Conservation (phyloP, 2,888 invertebrate species). For the Dorcus parallelipipedus region DNA sequence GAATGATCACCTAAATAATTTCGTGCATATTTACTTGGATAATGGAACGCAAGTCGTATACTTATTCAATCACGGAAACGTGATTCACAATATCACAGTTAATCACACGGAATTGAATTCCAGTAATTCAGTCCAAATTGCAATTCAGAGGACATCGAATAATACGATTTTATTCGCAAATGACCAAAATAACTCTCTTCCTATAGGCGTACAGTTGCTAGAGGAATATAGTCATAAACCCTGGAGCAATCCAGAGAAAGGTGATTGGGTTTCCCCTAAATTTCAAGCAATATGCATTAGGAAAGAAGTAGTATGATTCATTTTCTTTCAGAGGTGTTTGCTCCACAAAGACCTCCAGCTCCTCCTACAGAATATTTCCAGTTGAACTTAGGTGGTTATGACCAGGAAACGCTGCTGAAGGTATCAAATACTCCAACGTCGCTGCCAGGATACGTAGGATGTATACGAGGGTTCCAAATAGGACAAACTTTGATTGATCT, state of each 20-base stretch:
- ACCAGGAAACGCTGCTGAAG: constrained; percentile 66
- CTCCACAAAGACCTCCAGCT: constrained; percentile 84
- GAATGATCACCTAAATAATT: constrained; percentile 90
- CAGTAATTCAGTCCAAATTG: constrained; percentile 83
- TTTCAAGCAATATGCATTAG: not conserved
- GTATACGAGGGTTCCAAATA: constrained; percentile 82
- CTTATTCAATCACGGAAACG: constrained; percentile 77
- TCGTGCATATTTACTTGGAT: constrained; percentile 82
- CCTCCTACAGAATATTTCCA: constrained; percentile 88
- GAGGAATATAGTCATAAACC: constrained; percentile 81
- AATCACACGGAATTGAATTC: constrained; percentile 71
- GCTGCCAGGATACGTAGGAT: constrained; percentile 78
- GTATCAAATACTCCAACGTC: constrained; percentile 52
- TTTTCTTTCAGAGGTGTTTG: constrained; percentile 67
- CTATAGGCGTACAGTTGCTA: constrained; percentile 66
- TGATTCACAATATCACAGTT: constrained; percentile 76
- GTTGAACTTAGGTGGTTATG: constrained; percentile 82
- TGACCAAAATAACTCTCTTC: constrained; percentile 67
- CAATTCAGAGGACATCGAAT: constrained; percentile 71
- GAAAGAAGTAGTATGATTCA: not conserved
- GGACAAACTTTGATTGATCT: constrained; percentile 77
- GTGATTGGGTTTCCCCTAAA: constrained; percentile 46
- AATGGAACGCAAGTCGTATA: constrained; percentile 78
- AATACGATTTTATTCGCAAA: constrained; percentile 80
- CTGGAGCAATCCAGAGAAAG: constrained; percentile 79